These are phyloP conservation scores for Aphidius colemani DNA, from an alignment of 2,888 invertebrate species.

Conservation along the genomic window DNA sequence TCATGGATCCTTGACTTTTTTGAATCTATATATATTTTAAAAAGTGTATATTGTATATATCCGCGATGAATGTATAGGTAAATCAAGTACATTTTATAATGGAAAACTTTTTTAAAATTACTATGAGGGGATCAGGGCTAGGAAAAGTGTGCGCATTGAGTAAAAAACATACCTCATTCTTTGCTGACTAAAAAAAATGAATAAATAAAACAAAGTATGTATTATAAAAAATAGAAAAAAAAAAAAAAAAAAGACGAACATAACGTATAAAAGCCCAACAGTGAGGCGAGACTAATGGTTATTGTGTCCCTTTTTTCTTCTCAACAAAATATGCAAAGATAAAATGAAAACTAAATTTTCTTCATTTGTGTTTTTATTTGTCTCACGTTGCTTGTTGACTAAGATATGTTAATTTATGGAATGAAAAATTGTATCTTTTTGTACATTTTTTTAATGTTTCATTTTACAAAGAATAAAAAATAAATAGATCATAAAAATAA, in stretches of 20 bases:
- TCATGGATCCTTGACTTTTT: slow-evolving; percentile 49
- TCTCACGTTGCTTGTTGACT: too few species aligned
- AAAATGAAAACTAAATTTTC: too few species aligned
- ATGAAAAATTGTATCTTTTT: neutral
- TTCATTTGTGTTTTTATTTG: too few species aligned
- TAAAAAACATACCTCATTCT: slow-evolving; percentile 3
- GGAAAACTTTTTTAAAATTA: slow-evolving; percentile 28
- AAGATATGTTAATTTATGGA: too few species aligned
- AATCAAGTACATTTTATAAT: slow-evolving; percentile 29
- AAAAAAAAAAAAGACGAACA: too few species aligned
- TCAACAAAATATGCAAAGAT: neutral
- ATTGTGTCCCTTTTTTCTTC: slow-evolving; percentile 18
- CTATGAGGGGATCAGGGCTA: slow-evolving; percentile 2
- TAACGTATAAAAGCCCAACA: neutral
- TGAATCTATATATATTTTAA: slow-evolving; percentile 34
- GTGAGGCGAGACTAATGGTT: slow-evolving; percentile 36
- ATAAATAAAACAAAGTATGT: neutral
- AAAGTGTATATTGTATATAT: neutral
- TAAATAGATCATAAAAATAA: neutral
- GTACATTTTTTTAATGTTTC: neutral
- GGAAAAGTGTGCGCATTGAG: slow-evolving; percentile 16
- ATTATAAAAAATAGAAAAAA: slow-evolving; percentile 1
- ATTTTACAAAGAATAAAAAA: slow-evolving; percentile 6
- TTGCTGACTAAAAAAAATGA: neutral
- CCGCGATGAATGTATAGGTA: slow-evolving; percentile 11